Base-by-base conservation (phyloP, 2,888 invertebrate species). In the Taenaris catops region DNA sequence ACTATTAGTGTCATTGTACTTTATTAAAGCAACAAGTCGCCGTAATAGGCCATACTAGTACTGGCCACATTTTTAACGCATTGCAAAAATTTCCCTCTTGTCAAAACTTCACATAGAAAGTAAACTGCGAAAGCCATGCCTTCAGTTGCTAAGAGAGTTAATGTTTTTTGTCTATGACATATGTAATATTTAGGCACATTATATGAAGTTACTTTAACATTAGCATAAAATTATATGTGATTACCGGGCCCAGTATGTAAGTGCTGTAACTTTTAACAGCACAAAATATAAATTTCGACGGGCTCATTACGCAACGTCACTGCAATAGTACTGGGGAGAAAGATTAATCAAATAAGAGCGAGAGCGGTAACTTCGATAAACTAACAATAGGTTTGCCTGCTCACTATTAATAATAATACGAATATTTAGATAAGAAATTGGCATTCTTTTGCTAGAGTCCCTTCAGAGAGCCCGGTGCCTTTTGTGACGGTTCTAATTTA, bases 401-500 rank as follows among this genome's bases (percentile, higher is more conserved):
- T 70, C 57, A 59, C 67, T 68, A 64, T 63, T 80, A 83, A 76
- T 83, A 84, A 83, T 80, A 80, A 68, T 58, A 64, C 55, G 60
- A 70, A 70, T 62, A 67, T 69, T 67, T 56, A 78, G 79, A 80
- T 79, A 78, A 81, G 84, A 74, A 80, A 76, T 80, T 83, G 83
- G 78, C 69, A 80, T 84, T 86, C 83, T 83, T 83, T 80, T 52
- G 76, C 62, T 56, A 58, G 66, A 70, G 69, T 79, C 80, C 84
- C 80, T 83, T 80, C 78, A 71, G 71, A 79, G 81, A 80, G 79
- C 66, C 63, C 64, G 63, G 46, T 63, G 58, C 61, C 81, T 75
- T 83, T 86, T 84, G 80, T 86, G 76, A 75, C 70, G 76, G 69
- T 74, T 81, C 80, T 84, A 84, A 86, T 84, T 84, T 86, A 86